These are phyloP conservation scores for Laodelphax striatellus DNA, from an alignment of 1,140 invertebrate species.

Conservation along the genomic window DNA sequence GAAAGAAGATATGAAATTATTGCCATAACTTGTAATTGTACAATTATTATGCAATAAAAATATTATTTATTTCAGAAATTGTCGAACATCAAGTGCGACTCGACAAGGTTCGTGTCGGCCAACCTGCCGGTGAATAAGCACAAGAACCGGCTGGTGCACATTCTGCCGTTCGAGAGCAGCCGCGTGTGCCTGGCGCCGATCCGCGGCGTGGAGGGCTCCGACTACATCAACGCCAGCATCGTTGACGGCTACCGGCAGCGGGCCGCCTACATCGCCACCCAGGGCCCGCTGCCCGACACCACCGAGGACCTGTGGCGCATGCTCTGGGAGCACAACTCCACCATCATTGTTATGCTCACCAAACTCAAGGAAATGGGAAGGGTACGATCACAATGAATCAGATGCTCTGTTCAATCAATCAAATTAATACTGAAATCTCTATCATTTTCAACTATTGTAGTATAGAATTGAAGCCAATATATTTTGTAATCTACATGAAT, in stretches of 20 bases:
- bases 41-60: no score
- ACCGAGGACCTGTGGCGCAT: conserved; percentile 99
- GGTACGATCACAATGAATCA: conserved; percentile 39
- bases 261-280: conserved; percentile 94
- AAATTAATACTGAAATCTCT: no score
- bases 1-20: no score
- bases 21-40: no score
- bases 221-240: conserved; percentile 98
- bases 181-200: conserved; percentile 88
- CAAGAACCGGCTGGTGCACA: conserved; percentile 91
- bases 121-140: conserved; percentile 95
- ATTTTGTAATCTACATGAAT: no score
- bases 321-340: conserved; percentile 99
- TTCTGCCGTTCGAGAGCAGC: conserved; percentile 92
- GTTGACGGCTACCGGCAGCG: conserved; percentile 90
- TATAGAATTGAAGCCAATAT: no score
- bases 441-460: no score
- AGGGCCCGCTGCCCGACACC: conserved; percentile 90
- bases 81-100: conserved; percentile 88
- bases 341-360: conserved; percentile 97
- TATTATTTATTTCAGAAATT: conserved; percentile 75
- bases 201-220: conserved; percentile 85
- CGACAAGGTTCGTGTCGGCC: conserved; percentile 87
- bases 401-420: no score
- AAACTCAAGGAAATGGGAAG: conserved; percentile 95